Evolutionary conservation across 2,888 invertebrate genomes (phyloP), one percentile per base, ranked within the genome.

Genomic region (Athalia circularis): DNA sequence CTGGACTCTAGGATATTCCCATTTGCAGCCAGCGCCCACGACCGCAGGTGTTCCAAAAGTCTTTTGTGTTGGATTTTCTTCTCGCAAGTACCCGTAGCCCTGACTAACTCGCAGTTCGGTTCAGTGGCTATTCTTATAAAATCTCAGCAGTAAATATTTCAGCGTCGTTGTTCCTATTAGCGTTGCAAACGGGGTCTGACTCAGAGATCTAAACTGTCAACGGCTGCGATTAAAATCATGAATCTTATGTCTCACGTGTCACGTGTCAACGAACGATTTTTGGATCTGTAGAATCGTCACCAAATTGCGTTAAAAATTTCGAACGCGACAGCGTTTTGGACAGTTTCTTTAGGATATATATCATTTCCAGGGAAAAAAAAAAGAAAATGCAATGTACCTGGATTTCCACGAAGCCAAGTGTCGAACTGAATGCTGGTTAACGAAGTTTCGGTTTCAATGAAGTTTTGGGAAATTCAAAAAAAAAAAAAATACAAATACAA

Each of bases 391-490:
- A n/a, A n/a, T n/a, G n/a, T n/a, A n/a, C n/a, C n/a, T n/a, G n/a
- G n/a, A n/a, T 48, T 68, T 68, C 67, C 29, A 15, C 15, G 67
- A 54, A 68, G 13, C 67, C 67, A 29, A 68, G 50, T 52, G 52
- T n/a, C 50, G 29, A 29, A 68, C n/a, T 65, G 65, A 65, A 65
- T 65, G 48, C 47, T 2, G 43, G 52, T 29, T 68, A 68, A 68
- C 67, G 52, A 68, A 52, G 67, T 52, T 68, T 52, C 67, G 52
- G 50, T 52, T 68, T 52, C 52, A 11, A 52, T 68, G 29, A 68
- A 50, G 29, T 68, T 29, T 50, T 45, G 52, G 50, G 29, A 68
- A 68, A 68, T 68, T 15, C 1, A 9, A 52, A 13, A 15, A 68
- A 52, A 68, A 50, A 15, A 29, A 11, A 29, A 29, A 3, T 52